These are phyloP conservation scores for Marisa cornuarietis DNA, from an alignment of 1,140 invertebrate species.

Conservation along the genomic window DNA sequence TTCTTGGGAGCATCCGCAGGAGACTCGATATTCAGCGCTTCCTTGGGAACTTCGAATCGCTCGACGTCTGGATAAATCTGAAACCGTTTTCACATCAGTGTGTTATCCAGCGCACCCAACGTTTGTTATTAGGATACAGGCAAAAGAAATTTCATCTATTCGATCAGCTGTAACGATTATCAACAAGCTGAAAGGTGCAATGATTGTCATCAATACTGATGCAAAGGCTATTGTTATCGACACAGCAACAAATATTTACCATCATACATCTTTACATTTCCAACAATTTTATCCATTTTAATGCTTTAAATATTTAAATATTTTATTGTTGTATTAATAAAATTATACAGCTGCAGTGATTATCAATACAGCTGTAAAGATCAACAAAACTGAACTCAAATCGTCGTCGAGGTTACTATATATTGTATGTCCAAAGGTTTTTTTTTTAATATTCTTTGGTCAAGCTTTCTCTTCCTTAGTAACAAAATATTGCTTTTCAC, in stretches of 20 bases:
- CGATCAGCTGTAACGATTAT: too few relatives aligned
- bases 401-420: too few relatives aligned
- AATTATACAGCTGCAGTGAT: too few relatives aligned
- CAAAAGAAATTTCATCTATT: not conserved
- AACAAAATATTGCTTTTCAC: too few relatives aligned
- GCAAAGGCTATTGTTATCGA: not conserved
- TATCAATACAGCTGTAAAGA: too few relatives aligned
- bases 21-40: conserved; percentile 32
- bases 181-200: not conserved
- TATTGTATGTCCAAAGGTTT: too few relatives aligned
- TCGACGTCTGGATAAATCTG: conserved; percentile 24
- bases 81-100: not conserved
- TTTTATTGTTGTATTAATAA: too few relatives aligned
- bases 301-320: too few relatives aligned
- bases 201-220: not conserved
- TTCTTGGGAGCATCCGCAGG: conserved; percentile 1
- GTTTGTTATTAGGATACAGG: not conserved
- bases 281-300: not conserved
- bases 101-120: not conserved
- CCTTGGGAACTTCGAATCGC: conserved; percentile 38
- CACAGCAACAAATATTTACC: not conserved
- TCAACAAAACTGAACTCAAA: too few relatives aligned
- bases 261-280: not conserved
- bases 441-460: too few relatives aligned
- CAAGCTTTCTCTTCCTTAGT: too few relatives aligned